These are phyloP conservation scores for Magallana nippona DNA, from an alignment of 2,888 invertebrate genomes.

Conservation along the genomic window DNA sequence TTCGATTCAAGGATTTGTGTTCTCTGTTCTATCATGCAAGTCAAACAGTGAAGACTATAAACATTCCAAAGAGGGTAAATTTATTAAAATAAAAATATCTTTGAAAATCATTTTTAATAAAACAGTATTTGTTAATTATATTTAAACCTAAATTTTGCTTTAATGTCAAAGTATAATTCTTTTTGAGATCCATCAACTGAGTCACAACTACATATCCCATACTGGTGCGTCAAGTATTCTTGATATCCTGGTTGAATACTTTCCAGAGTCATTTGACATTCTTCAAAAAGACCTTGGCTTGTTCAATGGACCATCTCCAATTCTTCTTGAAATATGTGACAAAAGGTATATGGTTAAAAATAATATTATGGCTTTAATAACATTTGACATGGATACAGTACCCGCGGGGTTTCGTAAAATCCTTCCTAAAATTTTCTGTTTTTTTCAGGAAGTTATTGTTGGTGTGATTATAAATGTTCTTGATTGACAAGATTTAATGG, in stretches of 20 bases:
- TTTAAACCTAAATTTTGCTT: not conserved
- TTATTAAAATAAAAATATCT: too few species aligned
- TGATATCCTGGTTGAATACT: slow-evolving; percentile 71
- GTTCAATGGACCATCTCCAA: slow-evolving; percentile 73
- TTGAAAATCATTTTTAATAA: too few species aligned
- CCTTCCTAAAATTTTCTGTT: too few species aligned
- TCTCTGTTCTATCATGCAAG: slow-evolving; percentile 71
- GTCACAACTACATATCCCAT: slow-evolving; percentile 75
- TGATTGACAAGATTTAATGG: too few species aligned
- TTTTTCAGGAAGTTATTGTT: too few species aligned
- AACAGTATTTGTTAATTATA: not conserved
- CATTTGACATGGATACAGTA: too few species aligned
- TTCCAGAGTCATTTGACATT: slow-evolving; percentile 75
- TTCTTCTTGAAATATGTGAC: slow-evolving; percentile 72
- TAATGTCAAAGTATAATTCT: not conserved
- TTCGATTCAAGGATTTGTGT: slow-evolving; percentile 73
- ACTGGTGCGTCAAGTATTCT: slow-evolving; percentile 73
- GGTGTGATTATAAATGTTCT: too few species aligned
- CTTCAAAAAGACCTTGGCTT: slow-evolving; percentile 74
- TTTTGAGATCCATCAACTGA: slow-evolving; percentile 67
- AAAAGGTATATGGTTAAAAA: slow-evolving; percentile 39
- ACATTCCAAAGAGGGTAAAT: slow-evolving; percentile 61
- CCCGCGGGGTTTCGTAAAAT: too few species aligned
- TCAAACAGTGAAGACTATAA: slow-evolving; percentile 56
- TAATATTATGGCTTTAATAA: not conserved